phyloP scores from a whole-genome alignment of 2,888 invertebrate species.

The Melipona bicolor region DNA sequence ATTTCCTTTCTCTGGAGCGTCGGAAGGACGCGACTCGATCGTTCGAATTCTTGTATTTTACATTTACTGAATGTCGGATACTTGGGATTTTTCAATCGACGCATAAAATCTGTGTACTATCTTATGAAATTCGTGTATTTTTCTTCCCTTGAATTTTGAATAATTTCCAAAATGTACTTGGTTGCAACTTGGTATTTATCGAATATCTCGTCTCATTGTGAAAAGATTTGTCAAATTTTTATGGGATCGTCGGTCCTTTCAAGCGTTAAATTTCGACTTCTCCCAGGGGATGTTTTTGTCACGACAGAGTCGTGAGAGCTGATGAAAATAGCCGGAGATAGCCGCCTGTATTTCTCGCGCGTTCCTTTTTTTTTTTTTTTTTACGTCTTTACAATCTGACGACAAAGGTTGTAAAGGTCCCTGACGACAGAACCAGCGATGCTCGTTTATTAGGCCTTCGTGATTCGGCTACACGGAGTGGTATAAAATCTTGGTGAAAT shows the following conservation, averaged over 20 bases:
- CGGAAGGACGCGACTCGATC: too few species aligned
- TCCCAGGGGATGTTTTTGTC: conserved; percentile 52
- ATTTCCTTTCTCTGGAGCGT: neutral
- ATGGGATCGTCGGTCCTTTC: neutral
- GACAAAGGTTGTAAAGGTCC: conserved; percentile 66
- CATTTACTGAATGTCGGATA: too few species aligned
- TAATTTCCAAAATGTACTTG: neutral
- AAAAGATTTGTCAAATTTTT: neutral
- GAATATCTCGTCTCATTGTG: neutral
- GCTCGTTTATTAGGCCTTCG: conserved; percentile 67
- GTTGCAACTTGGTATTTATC: neutral
- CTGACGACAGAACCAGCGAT: conserved; percentile 27
- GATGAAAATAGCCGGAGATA: conserved; percentile 43
- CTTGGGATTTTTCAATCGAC: too few species aligned
- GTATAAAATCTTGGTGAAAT: conserved; percentile 65
- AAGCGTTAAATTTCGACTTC: conserved; percentile 21
- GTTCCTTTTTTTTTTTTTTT: conserved; percentile 60
- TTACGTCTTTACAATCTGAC: conserved; percentile 63
- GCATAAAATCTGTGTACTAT: too few species aligned
- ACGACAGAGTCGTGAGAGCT: conserved; percentile 50
- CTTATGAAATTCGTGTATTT: too few species aligned
- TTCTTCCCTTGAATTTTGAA: neutral
- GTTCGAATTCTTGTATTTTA: too few species aligned
- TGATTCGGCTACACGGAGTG: conserved; percentile 55
- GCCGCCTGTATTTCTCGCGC: conserved; percentile 37